phyloP scores from a whole-genome alignment of 2,888 invertebrate genomes.

The Elmis aenea region DNA sequence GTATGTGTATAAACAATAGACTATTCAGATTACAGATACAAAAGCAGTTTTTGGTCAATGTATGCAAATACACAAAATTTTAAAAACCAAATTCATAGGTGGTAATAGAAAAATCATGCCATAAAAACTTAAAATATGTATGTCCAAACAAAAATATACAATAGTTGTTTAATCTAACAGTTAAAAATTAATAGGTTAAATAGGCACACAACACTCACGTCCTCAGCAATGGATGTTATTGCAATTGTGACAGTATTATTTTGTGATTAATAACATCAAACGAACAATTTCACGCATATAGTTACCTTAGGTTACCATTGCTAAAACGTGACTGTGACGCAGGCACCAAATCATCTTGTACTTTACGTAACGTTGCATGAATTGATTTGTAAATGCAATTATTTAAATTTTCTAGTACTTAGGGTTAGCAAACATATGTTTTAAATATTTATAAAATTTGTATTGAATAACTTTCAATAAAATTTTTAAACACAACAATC shows the following conservation, averaged over 20 bases:
- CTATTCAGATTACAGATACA: no score
- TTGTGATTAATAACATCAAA: constrained; percentile 30
- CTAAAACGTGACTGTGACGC: constrained; percentile 43
- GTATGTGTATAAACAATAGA: no score
- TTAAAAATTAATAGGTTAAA: no score
- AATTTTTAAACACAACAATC: constrained; percentile 33
- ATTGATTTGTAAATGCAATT: constrained; percentile 36
- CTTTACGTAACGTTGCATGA: constrained; percentile 12
- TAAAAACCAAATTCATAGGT: no score
- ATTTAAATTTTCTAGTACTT: constrained; percentile 14
- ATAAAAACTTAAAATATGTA: no score
- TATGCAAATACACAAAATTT: no score
- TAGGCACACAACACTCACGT: constrained; percentile 46
- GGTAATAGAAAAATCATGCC: no score
- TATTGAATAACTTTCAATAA: no score
- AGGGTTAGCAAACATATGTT: no score
- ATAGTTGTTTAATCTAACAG: constrained; percentile 4
- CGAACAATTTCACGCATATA: constrained; percentile 36
- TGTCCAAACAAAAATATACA: constrained; percentile 15
- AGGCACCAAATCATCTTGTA: constrained; percentile 15
- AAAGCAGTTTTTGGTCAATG: no score
- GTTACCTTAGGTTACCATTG: constrained; percentile 46
- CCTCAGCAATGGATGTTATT: constrained; percentile 47
- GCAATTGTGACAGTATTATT: no score
- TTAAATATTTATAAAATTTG: no score